These are phyloP conservation scores for Drosophila testacea DNA, from an alignment of 2,888 invertebrate species.

Conservation along the genomic window DNA sequence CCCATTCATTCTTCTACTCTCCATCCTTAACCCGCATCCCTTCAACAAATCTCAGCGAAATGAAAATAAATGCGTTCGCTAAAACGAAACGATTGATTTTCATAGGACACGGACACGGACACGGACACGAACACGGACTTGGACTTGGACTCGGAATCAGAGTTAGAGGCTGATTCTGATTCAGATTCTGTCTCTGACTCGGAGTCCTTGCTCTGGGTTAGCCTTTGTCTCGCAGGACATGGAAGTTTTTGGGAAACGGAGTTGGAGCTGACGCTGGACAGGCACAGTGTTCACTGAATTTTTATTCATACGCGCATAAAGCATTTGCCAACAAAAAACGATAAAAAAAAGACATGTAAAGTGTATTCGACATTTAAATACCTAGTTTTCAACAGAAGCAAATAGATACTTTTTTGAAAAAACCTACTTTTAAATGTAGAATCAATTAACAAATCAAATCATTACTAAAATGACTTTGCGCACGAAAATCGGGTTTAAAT, in stretches of 20 bases:
- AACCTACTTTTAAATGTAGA: no score
- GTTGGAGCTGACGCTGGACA: constrained; percentile 3
- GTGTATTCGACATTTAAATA: not conserved
- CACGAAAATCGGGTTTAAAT: no score
- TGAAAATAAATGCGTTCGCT: constrained; percentile 84
- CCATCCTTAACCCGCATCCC: constrained; percentile 3
- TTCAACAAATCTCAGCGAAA: constrained; percentile 71
- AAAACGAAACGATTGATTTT: constrained; percentile 85
- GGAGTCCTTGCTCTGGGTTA: not conserved
- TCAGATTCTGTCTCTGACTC: not conserved
- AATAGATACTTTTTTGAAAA: no score
- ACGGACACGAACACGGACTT: constrained; percentile 2
- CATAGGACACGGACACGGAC: constrained; percentile 38
- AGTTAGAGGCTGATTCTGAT: not conserved
- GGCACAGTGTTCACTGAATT: constrained; percentile 22
- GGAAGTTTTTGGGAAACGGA: not conserved
- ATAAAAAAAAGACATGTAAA: constrained; percentile 7
- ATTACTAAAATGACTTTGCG: no score
- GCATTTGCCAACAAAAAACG: constrained; percentile 17
- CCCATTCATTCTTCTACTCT: not conserved
- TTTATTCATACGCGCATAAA: constrained; percentile 69
- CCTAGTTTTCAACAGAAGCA: not conserved
- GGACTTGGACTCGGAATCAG: not conserved
- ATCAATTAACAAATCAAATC: no score
- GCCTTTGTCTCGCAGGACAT: constrained; percentile 28